Evolutionary conservation across 2,113 vertebrate species (phyloP), one percentile per base, ranked within the genome.

Genomic region (Cygnus atratus): DNA sequence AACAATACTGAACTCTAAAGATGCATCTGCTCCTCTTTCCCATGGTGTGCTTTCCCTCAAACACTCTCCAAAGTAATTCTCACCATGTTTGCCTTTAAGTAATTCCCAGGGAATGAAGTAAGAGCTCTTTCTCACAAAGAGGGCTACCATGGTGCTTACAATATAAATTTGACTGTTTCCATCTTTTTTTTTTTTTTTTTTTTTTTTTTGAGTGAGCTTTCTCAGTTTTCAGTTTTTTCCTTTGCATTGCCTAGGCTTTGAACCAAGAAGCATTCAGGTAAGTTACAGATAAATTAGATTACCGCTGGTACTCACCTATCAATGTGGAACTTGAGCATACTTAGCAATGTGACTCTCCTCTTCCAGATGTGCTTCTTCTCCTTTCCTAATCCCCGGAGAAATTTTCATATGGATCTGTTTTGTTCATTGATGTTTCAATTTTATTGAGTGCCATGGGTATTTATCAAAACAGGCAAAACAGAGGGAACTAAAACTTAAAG

Each of bases 21-120:
- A 93, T 94, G 66, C 52, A 95, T 97, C 91, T 96, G 87, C 97
- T 97, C 91, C 92, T 96, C 87, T 97, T 96, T 97, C 82, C 96
- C 66, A 29, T 52, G 76, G 83, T 95, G 93, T 94, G 80, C 33
- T 92, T 95, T 96, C 67, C 92, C 92, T 91, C 93, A 77, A 84
- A 65, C 82, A 54, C 92, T 92, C 65, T 81, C 89, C 92, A 68
- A 91, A 92, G 73, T 48, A 72, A 78, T 97, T 97, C 97, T 96
- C 95, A 95, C 96, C 11, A 28, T 74, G 95, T 96, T 95, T 84
- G 94, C 97, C 96, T 95, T 84, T 91, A 96, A 94, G 95, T 95
- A 78, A 84, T 95, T 93, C 94, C 96, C 92, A 87, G 94, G 88
- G 82, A 96, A 92, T 35, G 70, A 52, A 93, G 90, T 89, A 90